A percentile compares a stretch with the other conserved stretches of the same genome.
Evolutionary conservation across 1,140 invertebrate genomes (phyloP).

Genomic region (Octopus bimaculoides): DNA sequence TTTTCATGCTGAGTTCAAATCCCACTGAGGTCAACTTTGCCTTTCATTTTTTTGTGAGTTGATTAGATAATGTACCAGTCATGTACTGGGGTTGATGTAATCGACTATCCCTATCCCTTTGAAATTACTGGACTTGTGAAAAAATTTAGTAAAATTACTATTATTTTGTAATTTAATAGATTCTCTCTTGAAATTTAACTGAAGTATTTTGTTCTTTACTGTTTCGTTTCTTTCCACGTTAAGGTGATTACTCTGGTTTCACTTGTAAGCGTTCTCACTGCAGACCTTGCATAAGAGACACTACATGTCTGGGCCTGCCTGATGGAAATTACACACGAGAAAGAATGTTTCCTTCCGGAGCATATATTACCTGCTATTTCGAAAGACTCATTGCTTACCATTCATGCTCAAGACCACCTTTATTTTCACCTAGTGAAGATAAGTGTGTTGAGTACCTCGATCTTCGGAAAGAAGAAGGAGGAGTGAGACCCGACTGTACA

Average conservation of each 20-base stretch:
- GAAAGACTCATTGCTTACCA: slow-evolving; percentile 27
- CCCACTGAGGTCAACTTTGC: no score
- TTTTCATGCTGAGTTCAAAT: no score
- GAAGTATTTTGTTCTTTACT: background rate
- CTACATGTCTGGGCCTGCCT: slow-evolving; percentile 31
- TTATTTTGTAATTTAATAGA: no score
- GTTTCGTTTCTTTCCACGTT: background rate
- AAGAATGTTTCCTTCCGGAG: slow-evolving; percentile 21
- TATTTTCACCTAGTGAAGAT: slow-evolving; percentile 23
- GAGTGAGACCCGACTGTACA: slow-evolving; percentile 17
- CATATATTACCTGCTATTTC: slow-evolving; percentile 33
- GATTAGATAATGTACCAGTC: no score
- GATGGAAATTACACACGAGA: slow-evolving; percentile 35
- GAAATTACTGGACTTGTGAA: no score
- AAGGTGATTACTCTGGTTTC: slow-evolving; percentile 39
- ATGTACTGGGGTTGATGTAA: no score
- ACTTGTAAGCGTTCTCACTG: slow-evolving; percentile 28
- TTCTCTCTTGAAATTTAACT: background rate
- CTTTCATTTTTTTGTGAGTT: no score
- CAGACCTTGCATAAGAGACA: slow-evolving; percentile 28
- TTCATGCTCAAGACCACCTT: slow-evolving; percentile 19
- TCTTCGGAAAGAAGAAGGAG: slow-evolving; percentile 23
- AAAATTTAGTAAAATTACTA: no score
- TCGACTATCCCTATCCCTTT: no score
- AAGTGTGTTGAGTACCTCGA: slow-evolving; percentile 17